Base-by-base conservation (phyloP, 2,113 vertebrate species). In the Gasterosteus aculeatus region DNA sequence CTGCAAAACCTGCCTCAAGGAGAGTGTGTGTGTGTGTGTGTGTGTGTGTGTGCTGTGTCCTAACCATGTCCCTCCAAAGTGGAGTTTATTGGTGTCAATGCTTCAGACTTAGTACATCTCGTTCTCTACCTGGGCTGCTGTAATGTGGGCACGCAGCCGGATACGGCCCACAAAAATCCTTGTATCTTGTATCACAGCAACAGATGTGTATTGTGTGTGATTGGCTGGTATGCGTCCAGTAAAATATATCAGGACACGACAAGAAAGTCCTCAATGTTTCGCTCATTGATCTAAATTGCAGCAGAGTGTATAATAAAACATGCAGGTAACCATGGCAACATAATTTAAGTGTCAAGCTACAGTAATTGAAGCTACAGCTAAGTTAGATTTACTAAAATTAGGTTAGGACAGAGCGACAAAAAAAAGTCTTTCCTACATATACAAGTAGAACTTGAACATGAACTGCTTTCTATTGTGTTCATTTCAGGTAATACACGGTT, bases 1-100 rank as follows among this genome's bases (percentile, higher is more conserved):
- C 85, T 81, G 89, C 88, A 86, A 87, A 91, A 87, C 81, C 91
- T 91, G 92, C 90, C 89, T 92, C 31, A 71, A 89, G 89, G 77
- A 82, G 73, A 2, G 47, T 51, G 18, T 51, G 83, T 70, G 64
- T 70, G 16, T 58, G 62, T 78, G 81, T 76, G 82, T 89, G 88
- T 26, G 22, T 26, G 22, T 26, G 22, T 26, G 22, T 26, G 22
- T 26, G 83, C 62, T 80, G 67, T 87, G 84, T 88, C 80, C 82
- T 56, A 62, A 73, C 86, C 63, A 39, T 35, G 82, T 75, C 80
- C 77, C 53, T 75, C 39, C 69, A 51, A 90, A 86, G 77, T 87
- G 78, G 31, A 82, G 65, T 85, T 85, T 80, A 81, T 72, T 80
- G 19, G n/a, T 78, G 81, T 78, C 76, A 69, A 35, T 10, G 10